These are phyloP conservation scores for Siniperca undulata DNA, from an alignment of 2,797 vertebrate genomes.

Conservation along the genomic window DNA sequence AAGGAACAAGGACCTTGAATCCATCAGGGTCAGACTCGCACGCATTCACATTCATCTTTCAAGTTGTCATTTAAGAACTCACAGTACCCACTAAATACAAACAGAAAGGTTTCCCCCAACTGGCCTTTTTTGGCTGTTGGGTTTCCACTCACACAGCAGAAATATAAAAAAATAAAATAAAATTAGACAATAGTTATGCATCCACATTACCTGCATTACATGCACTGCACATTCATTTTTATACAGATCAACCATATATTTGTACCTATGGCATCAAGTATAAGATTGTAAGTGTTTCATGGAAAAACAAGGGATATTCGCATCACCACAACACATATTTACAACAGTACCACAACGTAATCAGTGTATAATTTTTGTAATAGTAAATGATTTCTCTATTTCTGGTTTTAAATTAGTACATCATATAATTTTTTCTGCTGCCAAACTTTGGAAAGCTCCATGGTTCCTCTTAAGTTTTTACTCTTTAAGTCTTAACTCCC, in stretches of 20 bases:
- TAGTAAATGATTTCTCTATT: background rate
- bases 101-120: background rate
- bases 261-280: background rate
- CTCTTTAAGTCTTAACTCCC: background rate
- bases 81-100: background rate
- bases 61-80: background rate
- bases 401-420: background rate
- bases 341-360: background rate
- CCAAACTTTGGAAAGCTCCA: background rate
- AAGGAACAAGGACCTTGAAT: constrained; percentile 94
- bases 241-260: too few relatives aligned
- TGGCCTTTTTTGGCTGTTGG: background rate
- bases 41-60: background rate
- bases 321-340: background rate
- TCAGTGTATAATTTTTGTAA: background rate
- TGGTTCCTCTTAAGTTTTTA: background rate
- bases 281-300: background rate
- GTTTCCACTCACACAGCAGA: background rate
- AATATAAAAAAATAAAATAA: background rate
- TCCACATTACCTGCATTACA: background rate
- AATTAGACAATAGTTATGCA: background rate
- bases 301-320: background rate
- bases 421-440: background rate
- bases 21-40: constrained; percentile 87
- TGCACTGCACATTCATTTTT: too few relatives aligned